Base-by-base conservation (phyloP, 2,113 vertebrate genomes). In the Eidolon helvum region DNA sequence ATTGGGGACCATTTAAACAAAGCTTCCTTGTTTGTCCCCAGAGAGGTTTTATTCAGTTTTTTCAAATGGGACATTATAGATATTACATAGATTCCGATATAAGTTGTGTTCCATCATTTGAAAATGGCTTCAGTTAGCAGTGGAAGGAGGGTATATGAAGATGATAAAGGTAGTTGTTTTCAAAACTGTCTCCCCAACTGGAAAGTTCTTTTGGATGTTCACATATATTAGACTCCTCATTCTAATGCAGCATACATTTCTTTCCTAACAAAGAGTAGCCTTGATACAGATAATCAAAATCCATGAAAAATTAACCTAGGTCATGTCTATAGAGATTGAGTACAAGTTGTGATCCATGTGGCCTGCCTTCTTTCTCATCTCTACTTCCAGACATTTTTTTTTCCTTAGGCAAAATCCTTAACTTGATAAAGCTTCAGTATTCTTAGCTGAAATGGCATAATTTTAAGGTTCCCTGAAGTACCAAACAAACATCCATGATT, bases 1-100 rank as follows among this genome's bases (percentile, higher is more conserved):
- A 83, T 80, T n/a, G 80, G 33, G 38, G 0, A 80, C 18, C 69
- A 85, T 71, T 75, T 79, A 69, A 74, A 84, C 82, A 91, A 88
- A 96, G 57, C 18, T n/a, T 43, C 28, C 33, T 65, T 22, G 57
- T 72, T 78, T 61, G 38, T 10, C 9, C 43, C 26, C 40, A 89
- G 77, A 80, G 43, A 63, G 63, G 11, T 26, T 91, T 87, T 68
- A 84, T 87, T n/a, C 50, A n/a, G 33, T 59, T 91, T 38, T n/a
- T 80, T 75, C 85, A 84, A 74, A 84, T 43, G 40, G 18, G 4
- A 63, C 15, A 26, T 74, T 26, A 19, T 0, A 88, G 12, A 33
- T 18, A 71, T 40, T 26, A 35, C 26, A 33, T 21, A 74, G 24
- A 79, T 83, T 80, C 30, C 69, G 48, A 78, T 28, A 48, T 55